phyloP scores from a whole-genome alignment of 2,797 vertebrate species.

The Echeneis naucrates region DNA sequence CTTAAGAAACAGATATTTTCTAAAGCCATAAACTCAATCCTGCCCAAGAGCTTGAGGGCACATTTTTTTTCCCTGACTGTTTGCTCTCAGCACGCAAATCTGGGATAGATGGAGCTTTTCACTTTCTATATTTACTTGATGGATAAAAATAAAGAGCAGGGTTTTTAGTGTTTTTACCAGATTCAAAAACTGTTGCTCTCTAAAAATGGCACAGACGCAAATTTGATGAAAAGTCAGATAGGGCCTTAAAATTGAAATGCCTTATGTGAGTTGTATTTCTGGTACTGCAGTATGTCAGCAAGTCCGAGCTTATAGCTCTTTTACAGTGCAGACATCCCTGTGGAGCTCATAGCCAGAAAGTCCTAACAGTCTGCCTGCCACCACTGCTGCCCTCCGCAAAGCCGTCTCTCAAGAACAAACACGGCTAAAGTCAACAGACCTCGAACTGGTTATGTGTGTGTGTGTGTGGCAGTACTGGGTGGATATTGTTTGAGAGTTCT shows the following conservation, averaged over 20 bases:
- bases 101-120: not conserved
- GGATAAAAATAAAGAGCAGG: conserved; percentile 1
- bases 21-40: conserved; percentile 47
- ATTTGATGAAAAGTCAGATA: not conserved
- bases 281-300: conserved; percentile 12
- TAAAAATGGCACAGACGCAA: not conserved
- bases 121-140: not conserved
- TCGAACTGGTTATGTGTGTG: conserved; percentile 7
- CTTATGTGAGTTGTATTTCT: conserved; percentile 7
- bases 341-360: conserved; percentile 10
- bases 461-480: too few relatives aligned
- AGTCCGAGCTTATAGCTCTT: conserved; percentile 16
- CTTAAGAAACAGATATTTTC: conserved; percentile 25
- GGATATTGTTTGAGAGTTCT: not conserved
- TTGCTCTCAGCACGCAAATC: conserved; percentile 1
- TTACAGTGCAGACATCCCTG: conserved; percentile 4
- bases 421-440: conserved; percentile 44
- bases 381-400: conserved; percentile 12
- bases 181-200: not conserved
- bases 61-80: conserved; percentile 30
- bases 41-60: conserved; percentile 32
- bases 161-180: conserved; percentile 14
- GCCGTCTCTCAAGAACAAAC: conserved; percentile 51
- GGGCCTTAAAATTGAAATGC: not conserved
- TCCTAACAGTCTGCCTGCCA: conserved; percentile 10